A percentile compares a stretch with the other conserved stretches of the same genome.
phyloP scores from a whole-genome alignment of 2,888 invertebrate genomes.

The Cyclophora punctaria region DNA sequence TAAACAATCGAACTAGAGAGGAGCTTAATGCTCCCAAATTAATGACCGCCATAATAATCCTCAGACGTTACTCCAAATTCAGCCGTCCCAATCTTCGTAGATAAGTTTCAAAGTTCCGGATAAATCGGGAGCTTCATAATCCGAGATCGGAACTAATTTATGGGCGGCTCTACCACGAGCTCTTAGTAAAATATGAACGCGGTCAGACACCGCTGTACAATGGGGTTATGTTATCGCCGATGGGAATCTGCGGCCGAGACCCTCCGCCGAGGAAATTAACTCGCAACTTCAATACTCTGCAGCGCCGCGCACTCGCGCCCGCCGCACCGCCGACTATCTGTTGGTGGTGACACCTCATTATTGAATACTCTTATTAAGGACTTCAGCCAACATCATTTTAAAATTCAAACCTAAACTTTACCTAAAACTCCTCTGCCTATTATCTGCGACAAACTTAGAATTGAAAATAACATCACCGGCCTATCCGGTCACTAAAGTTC shows the following conservation, averaged over 20 bases:
- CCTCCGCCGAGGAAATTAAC: slow-evolving; percentile 15
- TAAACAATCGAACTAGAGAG: slow-evolving; percentile 23
- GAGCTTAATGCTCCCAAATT: slow-evolving; percentile 27
- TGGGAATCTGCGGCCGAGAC: slow-evolving; percentile 21
- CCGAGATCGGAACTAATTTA: slow-evolving; percentile 24
- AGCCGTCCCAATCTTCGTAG: slow-evolving; percentile 25
- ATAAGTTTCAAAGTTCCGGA: slow-evolving; percentile 23
- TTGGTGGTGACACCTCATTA: no score
- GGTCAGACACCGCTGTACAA: slow-evolving; percentile 23
- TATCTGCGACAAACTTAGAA: no score
- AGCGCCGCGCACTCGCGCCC: background rate
- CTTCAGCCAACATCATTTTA: no score
- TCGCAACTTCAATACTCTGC: slow-evolving; percentile 18
- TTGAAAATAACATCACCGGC: no score
- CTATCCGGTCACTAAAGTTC: no score
- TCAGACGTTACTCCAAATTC: slow-evolving; percentile 20
- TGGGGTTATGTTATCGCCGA: slow-evolving; percentile 30
- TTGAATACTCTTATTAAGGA: no score
- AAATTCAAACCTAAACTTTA: no score
- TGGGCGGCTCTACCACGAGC: slow-evolving; percentile 28
- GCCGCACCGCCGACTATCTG: no score
- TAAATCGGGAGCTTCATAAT: slow-evolving; percentile 27
- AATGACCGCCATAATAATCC: slow-evolving; percentile 29
- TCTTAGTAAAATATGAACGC: slow-evolving; percentile 38
- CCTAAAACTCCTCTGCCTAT: no score